phyloP scores from a whole-genome alignment of 2,888 invertebrate species.

The Ecliptopera silaceata region DNA sequence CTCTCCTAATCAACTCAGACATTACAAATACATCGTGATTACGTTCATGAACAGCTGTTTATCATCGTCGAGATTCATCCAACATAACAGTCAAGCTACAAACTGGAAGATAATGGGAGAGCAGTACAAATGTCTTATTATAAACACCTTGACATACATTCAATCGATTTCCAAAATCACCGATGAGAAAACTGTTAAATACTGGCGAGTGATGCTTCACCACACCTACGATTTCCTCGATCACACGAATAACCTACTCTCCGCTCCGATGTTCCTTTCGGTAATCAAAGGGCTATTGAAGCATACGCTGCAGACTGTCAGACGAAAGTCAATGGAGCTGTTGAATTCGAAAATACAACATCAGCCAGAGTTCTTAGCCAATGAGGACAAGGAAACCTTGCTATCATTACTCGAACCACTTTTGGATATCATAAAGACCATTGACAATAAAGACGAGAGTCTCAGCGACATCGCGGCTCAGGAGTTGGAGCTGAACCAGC shows the following conservation, averaged over 20 bases:
- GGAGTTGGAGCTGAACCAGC: constrained; percentile 88
- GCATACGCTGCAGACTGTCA: constrained; percentile 87
- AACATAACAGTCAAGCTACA: constrained; percentile 82
- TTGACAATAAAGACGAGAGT: constrained; percentile 64
- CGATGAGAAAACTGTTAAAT: constrained; percentile 86
- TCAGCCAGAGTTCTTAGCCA: constrained; percentile 83
- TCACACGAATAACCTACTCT: constrained; percentile 90
- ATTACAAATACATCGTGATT: constrained; percentile 91
- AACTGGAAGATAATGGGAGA: constrained; percentile 80
- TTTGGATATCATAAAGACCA: constrained; percentile 81
- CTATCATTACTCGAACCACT: constrained; percentile 85
- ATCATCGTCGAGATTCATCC: constrained; percentile 86
- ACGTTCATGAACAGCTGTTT: constrained; percentile 88
- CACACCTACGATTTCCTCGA: constrained; percentile 91
- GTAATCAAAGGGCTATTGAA: constrained; percentile 89
- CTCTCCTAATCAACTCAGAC: constrained; percentile 89
- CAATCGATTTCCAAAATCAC: constrained; percentile 85
- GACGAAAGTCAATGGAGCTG: constrained; percentile 92
- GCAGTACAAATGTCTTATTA: constrained; percentile 87
- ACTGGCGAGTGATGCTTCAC: constrained; percentile 92
- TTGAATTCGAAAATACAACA: constrained; percentile 91
- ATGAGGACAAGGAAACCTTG: constrained; percentile 77
- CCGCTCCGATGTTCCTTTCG: constrained; percentile 90
- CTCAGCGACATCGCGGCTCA: constrained; percentile 63
- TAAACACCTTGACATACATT: constrained; percentile 86